Base-by-base conservation (phyloP, 2,888 invertebrate genomes). In the Calameuta idolon region DNA sequence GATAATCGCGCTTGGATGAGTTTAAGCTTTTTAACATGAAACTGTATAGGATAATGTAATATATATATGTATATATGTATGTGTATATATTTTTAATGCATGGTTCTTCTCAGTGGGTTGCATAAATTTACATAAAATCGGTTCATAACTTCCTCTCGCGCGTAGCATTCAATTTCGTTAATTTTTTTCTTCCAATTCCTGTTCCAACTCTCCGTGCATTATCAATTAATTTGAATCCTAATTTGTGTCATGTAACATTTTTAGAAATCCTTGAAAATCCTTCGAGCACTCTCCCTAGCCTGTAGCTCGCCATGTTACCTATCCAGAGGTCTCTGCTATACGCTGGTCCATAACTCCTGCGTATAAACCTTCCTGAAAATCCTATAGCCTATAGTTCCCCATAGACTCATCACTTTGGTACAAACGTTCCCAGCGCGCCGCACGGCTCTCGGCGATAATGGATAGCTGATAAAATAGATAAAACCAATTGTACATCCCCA, bases 321-420 rank as follows among this genome's bases (percentile, higher is more conserved):
- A 55, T 23, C 23, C 9, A 55, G 23, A 9, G 55, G 55, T 55
- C 23, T 23, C 23, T 23, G 55, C 23, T 55, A 55, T 55, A 55
- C 9, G 15, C 23, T 23, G 55, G 9, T 23, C 55, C 23, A 55
- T 55, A 55, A 55, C 55, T 55, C 55, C 55, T 55, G 9, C 55
- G 55, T 23, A 55, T 55, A 55, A 55, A 55, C 55, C 55, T 55
- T 55, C 55, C 55, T 55, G 55, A 55, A 55, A 55, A 55, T 55
- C 23, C 55, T 55, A 23, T 23, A 55, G 23, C 55, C 55, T 23
- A 23, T 55, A 55, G 55, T 55, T 34, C 78, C 78, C 73, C 69
- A 74, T 69, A 81, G 84, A 83, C 85, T 87, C 87, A 85, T 87
- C 85, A 84, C 82, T 86, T 88, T 87, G 87, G 88, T 85, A 85